phyloP scores from a whole-genome alignment of 23 tunicate genomes.

The Phallusia fumigata region DNA sequence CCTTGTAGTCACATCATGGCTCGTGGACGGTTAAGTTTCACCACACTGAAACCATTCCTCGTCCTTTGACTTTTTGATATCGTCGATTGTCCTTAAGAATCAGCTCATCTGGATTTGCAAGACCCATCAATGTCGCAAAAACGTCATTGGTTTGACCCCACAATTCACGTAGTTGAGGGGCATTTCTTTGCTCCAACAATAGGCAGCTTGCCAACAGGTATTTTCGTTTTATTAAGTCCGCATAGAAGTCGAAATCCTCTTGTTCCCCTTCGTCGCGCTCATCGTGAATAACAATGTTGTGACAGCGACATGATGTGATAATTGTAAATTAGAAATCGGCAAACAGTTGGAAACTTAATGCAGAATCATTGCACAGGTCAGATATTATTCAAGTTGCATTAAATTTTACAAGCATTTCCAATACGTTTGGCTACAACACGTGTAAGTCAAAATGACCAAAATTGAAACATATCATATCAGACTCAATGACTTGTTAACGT shows the following conservation, averaged over 20 bases:
- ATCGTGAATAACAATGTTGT: background rate
- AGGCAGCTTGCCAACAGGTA: background rate
- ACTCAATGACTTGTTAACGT: too few relatives aligned
- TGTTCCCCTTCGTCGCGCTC: background rate
- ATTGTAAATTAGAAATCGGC: background rate
- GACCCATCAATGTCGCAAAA: background rate
- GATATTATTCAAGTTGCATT: too few relatives aligned
- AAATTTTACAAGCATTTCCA: too few relatives aligned
- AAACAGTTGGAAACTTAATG: slow-evolving; percentile 9
- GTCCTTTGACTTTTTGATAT: background rate
- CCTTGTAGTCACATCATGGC: background rate
- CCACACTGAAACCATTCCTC: slow-evolving; percentile 7
- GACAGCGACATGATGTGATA: background rate
- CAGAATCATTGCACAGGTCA: too few relatives aligned
- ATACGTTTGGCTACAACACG: too few relatives aligned
- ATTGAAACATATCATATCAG: too few relatives aligned
- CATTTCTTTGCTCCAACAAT: background rate
- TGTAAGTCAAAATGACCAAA: too few relatives aligned
- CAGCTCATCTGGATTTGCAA: background rate
- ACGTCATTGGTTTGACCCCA: background rate
- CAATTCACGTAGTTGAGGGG: slow-evolving; percentile 6
- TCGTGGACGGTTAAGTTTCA: background rate
- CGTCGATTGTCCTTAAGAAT: background rate
- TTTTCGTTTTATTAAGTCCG: slow-evolving; percentile 4
- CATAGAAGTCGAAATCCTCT: background rate